phyloP scores from a whole-genome alignment of 2,113 vertebrate species.

The Gobiocypris rarus region DNA sequence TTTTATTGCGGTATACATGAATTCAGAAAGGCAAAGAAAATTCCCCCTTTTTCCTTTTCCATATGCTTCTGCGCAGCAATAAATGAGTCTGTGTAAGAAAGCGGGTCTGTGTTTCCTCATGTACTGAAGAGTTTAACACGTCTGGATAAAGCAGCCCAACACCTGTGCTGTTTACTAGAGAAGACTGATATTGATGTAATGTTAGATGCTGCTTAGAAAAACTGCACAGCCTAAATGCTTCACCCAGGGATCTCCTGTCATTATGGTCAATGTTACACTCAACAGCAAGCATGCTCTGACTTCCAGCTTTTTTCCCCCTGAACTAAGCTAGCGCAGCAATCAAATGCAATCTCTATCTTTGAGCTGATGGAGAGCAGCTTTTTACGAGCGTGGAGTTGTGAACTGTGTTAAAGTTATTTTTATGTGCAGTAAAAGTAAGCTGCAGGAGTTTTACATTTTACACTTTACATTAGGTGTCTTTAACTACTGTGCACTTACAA shows the following conservation, averaged over 20 bases:
- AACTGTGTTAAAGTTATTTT: not conserved
- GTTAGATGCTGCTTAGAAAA: constrained; percentile 24
- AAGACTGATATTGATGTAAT: not conserved
- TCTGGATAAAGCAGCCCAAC: constrained; percentile 19
- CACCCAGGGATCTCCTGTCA: constrained; percentile 22
- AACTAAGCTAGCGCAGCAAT: constrained; percentile 32
- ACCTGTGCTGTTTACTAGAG: constrained; percentile 8
- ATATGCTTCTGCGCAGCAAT: not conserved
- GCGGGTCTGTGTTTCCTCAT: constrained; percentile 38
- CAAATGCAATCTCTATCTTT: constrained; percentile 20
- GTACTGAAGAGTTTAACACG: constrained; percentile 32
- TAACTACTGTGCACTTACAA: too few relatives aligned
- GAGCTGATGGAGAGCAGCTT: constrained; percentile 13
- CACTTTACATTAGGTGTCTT: too few relatives aligned
- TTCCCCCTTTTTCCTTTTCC: constrained; percentile 1
- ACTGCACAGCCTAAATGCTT: constrained; percentile 11
- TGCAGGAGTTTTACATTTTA: not conserved
- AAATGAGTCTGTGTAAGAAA: constrained; percentile 42
- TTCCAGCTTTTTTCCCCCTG: constrained; percentile 1
- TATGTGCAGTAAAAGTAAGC: not conserved
- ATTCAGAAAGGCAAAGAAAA: not conserved
- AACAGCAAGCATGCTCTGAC: constrained; percentile 11
- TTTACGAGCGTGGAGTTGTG: not conserved
- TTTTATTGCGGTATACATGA: not conserved
- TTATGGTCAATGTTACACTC: constrained; percentile 40